These are phyloP conservation scores for Rhamphomyia laevipes DNA, from an alignment of 2,888 invertebrate genomes.

Conservation along the genomic window DNA sequence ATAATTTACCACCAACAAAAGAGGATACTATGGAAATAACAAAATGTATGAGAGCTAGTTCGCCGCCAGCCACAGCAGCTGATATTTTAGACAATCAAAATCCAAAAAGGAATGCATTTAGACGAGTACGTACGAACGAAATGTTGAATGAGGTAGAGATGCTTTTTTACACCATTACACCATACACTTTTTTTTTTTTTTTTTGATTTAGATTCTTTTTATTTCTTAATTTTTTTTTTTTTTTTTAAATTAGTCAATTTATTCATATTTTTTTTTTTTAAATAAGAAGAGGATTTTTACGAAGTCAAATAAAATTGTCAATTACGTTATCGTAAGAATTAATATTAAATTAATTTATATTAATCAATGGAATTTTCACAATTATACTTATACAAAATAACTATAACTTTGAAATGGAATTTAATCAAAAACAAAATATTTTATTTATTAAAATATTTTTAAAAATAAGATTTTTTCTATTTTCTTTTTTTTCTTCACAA, in stretches of 20 bases:
- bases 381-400: too few relatives aligned
- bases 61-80: conserved; percentile 85
- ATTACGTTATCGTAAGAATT: too few relatives aligned
- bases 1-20: conserved; percentile 60
- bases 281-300: background rate
- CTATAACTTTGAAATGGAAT: too few relatives aligned
- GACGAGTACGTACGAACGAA: conserved; percentile 42
- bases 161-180: conserved; percentile 12
- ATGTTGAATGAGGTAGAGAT: conserved; percentile 20
- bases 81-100: conserved; percentile 81
- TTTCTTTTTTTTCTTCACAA: too few relatives aligned
- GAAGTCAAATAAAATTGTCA: too few relatives aligned
- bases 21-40: conserved; percentile 96
- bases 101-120: conserved; percentile 59
- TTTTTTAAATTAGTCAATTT: too few relatives aligned
- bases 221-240: background rate
- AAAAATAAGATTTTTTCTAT: too few relatives aligned
- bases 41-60: conserved; percentile 84
- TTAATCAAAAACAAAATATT: too few relatives aligned
- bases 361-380: too few relatives aligned
- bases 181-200: conserved; percentile 1
- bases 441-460: too few relatives aligned
- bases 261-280: background rate
- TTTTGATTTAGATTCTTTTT: conserved; percentile 6
- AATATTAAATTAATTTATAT: too few relatives aligned